Evolutionary conservation across 1,140 invertebrate species (phyloP), one percentile per base, ranked within the genome.

Genomic region (Drosophila murphyi): DNA sequence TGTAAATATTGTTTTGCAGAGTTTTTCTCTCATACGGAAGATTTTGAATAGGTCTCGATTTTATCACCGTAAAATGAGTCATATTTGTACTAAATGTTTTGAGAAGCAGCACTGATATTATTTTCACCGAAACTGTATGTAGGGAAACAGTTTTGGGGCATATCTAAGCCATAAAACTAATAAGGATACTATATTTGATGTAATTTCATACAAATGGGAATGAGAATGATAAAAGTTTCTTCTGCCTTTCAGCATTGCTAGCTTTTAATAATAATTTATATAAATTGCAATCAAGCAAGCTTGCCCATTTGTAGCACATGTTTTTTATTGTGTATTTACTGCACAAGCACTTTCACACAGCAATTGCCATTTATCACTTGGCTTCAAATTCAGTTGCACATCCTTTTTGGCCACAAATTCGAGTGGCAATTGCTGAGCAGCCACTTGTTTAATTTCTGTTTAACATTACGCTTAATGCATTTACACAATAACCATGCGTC

Each of bases 401-500:
- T 48, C 47, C 34, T 35, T 12, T 43, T 8, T 8, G 4, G 32
- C 51, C 43, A 56, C 59, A 57, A 45, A 59, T 60, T 64, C 64
- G 60, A 61, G 64, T 70, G 57, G 59, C 48, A 64, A 76, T 62
- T 59, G 45, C 63, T 47, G 64, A 43, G 35, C 54, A 20, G 64
- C 48, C 76, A 80, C 85, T 83, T 88, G 77, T 83, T 89, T 72
- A 77, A 80, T 83, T 77, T 83, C 76, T 78, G 70, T 70, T 83
- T 59, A 83, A 76, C 80, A 88, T 78, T 83, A 78, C 77, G 77
- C 83, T 89, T 89, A 88, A 88, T 88, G 83, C 80, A 78, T 83
- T 88, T 83, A 83, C 83, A 88, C 83, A 88, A 88, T 83, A 83
- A 89, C 83, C 85, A 88, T 88, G 83, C 83, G 79, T 70, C 32